A percentile compares a stretch with the other conserved stretches of the same genome.
Evolutionary conservation across 53 echinoderm and acorn worm genomes (phyloP).

Genomic region (Patiria pectinifera): DNA sequence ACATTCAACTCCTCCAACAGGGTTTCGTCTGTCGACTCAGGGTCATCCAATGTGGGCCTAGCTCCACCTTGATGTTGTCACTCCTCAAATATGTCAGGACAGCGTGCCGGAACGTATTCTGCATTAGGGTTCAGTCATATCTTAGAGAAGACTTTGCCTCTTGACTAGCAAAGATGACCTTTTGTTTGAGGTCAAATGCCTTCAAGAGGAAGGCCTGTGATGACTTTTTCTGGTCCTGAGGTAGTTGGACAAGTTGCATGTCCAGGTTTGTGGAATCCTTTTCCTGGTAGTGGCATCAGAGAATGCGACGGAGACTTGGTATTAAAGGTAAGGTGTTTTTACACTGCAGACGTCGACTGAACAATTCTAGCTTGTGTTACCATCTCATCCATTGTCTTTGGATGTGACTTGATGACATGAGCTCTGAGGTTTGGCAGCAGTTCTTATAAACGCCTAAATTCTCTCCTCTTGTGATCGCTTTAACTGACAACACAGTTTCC

Average conservation of each 20-base stretch:
- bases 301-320: conserved; percentile 35
- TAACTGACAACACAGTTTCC: too few relatives aligned
- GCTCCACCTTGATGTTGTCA: conserved; percentile 49
- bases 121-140: conserved; percentile 29
- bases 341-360: too few relatives aligned
- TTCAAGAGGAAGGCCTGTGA: conserved; percentile 66
- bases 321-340: too few relatives aligned
- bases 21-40: conserved; percentile 27
- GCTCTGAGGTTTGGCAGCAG: too few relatives aligned
- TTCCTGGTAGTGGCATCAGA: conserved; percentile 63
- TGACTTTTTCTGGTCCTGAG: conserved; percentile 40
- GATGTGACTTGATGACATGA: too few relatives aligned
- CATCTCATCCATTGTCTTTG: too few relatives aligned
- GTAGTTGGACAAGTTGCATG: conserved; percentile 49
- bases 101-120: conserved; percentile 61
- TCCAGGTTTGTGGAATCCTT: conserved; percentile 62
- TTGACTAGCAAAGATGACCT: conserved; percentile 42
- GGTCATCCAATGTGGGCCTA: conserved; percentile 41
- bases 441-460: too few relatives aligned
- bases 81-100: conserved; percentile 51
- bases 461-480: too few relatives aligned
- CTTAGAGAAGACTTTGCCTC: conserved; percentile 16
- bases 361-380: too few relatives aligned
- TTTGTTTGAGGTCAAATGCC: conserved; percentile 67
- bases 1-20: conserved; percentile 24